These are phyloP conservation scores for Anarsia innoxiella DNA, from an alignment of 2,888 invertebrate genomes.

Conservation along the genomic window DNA sequence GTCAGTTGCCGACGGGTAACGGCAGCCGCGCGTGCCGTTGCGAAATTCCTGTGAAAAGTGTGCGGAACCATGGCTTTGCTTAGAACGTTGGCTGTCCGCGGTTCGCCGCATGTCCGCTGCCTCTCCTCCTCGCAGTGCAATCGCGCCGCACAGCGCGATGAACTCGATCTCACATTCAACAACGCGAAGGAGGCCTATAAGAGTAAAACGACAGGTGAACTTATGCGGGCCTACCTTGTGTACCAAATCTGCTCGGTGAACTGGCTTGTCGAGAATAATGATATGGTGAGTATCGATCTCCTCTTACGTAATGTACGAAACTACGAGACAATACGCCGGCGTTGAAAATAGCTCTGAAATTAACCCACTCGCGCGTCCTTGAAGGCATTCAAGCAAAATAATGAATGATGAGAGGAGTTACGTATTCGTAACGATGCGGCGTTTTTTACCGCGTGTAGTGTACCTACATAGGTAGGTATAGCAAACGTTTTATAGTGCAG, in stretches of 20 bases:
- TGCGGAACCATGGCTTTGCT: constrained; percentile 62
- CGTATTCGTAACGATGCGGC: constrained; percentile 8
- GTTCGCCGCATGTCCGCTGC: constrained; percentile 60
- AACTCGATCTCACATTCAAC: constrained; percentile 89
- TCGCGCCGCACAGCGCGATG: constrained; percentile 73
- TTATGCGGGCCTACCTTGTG: constrained; percentile 92
- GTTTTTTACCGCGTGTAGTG: not conserved
- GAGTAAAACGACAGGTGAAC: constrained; percentile 95
- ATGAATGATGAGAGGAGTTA: constrained; percentile 21
- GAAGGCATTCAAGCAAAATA: constrained; percentile 21
- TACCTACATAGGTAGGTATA: too few species aligned
- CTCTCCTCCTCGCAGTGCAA: constrained; percentile 52
- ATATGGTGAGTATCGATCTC: constrained; percentile 82
- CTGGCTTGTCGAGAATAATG: constrained; percentile 93
- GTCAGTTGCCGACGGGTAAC: constrained; percentile 48
- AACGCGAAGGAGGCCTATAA: constrained; percentile 94
- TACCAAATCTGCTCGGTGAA: constrained; percentile 93
- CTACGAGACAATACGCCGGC: constrained; percentile 26
- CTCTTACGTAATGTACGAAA: constrained; percentile 51
- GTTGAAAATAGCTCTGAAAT: constrained; percentile 40
- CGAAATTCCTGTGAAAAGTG: constrained; percentile 34
- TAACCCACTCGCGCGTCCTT: constrained; percentile 38
- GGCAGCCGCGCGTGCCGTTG: constrained; percentile 40
- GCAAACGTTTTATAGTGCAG: not conserved
- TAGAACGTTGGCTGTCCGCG: constrained; percentile 50